phyloP scores from a whole-genome alignment of 2,888 invertebrate species.

The Alloscopus bannaensis region DNA sequence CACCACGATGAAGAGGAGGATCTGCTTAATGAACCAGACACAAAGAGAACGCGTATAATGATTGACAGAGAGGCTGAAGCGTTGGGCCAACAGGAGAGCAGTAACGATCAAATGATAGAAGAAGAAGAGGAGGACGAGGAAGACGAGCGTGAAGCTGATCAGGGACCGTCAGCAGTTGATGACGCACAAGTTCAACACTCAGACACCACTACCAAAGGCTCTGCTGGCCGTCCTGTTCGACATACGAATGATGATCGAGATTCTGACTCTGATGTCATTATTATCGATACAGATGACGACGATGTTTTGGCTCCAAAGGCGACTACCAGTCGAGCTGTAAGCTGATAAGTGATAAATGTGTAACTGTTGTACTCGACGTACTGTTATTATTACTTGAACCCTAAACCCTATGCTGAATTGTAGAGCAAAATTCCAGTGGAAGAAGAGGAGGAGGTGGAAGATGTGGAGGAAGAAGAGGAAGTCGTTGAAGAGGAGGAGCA shows the following conservation, averaged over 20 bases:
- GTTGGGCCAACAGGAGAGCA: conserved; percentile 69
- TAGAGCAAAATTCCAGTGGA: conserved; percentile 68
- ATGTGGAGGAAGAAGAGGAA: conserved; percentile 58
- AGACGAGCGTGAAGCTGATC: conserved; percentile 71
- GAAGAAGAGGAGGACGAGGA: conserved; percentile 67
- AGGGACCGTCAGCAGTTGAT: conserved; percentile 64
- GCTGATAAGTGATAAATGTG: background rate
- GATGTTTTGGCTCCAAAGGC: conserved; percentile 43
- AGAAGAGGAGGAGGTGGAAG: conserved; percentile 57
- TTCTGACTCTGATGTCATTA: conserved; percentile 70
- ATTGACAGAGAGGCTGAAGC: conserved; percentile 72
- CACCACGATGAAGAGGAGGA: conserved; percentile 59
- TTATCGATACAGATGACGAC: conserved; percentile 71
- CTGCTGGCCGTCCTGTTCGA: conserved; percentile 42
- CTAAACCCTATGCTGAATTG: background rate
- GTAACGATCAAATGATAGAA: conserved; percentile 61
- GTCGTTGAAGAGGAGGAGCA: conserved; percentile 53
- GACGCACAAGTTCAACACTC: conserved; percentile 68
- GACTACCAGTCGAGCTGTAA: conserved; percentile 45
- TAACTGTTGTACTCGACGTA: background rate
- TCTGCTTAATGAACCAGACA: conserved; percentile 66
- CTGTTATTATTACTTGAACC: background rate
- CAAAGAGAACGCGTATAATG: conserved; percentile 65
- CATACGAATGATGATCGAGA: conserved; percentile 65
- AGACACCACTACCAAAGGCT: conserved; percentile 57